These are phyloP conservation scores for Cheilosia scutellata DNA, from an alignment of 2,888 invertebrate genomes.

Conservation along the genomic window DNA sequence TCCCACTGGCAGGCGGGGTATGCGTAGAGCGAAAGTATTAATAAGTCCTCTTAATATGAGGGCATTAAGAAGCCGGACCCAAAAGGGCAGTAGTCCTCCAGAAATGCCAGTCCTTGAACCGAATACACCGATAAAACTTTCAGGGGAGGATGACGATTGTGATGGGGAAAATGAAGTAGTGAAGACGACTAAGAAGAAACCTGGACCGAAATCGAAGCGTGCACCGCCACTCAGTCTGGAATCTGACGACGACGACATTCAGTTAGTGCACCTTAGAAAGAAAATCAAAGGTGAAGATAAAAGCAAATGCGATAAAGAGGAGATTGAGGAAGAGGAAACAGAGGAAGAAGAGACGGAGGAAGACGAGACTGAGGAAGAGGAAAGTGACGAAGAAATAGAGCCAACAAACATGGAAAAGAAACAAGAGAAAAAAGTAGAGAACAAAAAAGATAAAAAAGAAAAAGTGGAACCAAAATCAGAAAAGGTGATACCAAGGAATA, in stretches of 20 bases:
- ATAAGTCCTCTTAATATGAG: constrained; percentile 70
- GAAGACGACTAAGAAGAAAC: constrained; percentile 40
- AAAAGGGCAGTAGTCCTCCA: background rate
- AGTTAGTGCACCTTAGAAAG: constrained; percentile 44
- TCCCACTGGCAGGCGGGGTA: constrained; percentile 20
- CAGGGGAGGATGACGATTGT: constrained; percentile 53
- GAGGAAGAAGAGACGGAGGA: background rate
- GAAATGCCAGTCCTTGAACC: constrained; percentile 78
- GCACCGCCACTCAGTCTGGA: background rate
- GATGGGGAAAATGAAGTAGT: background rate
- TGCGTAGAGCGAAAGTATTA: constrained; percentile 70
- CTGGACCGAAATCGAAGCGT: constrained; percentile 53
- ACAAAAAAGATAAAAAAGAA: background rate
- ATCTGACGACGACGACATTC: constrained; percentile 52
- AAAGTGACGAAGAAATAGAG: background rate
- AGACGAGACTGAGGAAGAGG: background rate
- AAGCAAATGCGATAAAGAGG: background rate
- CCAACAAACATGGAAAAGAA: too few relatives aligned
- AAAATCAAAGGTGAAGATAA: constrained; percentile 19
- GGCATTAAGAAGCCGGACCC: constrained; percentile 46
- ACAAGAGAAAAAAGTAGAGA: background rate
- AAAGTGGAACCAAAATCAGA: background rate
- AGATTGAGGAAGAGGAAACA: background rate
- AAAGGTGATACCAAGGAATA: constrained; percentile 58
- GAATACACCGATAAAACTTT: constrained; percentile 77